Conservation (phyloP, 2,888 invertebrate genomes). For the Pseudanteris insignis region DNA sequence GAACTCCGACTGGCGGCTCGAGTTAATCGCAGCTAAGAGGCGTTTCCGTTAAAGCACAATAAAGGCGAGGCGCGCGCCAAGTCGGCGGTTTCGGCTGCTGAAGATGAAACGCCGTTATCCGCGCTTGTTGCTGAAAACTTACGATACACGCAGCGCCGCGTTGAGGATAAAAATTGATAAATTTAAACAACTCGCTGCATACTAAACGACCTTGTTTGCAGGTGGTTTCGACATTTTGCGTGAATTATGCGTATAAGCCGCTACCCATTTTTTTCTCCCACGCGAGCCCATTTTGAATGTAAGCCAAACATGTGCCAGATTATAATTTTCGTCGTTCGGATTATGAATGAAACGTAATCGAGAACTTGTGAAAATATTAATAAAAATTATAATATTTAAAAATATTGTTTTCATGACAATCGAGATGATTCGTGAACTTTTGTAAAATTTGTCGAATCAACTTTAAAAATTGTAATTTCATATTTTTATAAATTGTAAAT, state of each 20-base stretch:
- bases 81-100: slow-evolving; percentile 33
- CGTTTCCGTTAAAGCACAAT: slow-evolving; percentile 41
- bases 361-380: too few relatives aligned
- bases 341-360: too few relatives aligned
- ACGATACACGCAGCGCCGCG: slow-evolving; percentile 5
- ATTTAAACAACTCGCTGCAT: slow-evolving; percentile 27
- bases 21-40: slow-evolving; percentile 44
- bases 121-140: slow-evolving; percentile 36
- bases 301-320: too few relatives aligned
- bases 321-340: too few relatives aligned
- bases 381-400: too few relatives aligned
- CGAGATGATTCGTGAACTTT: too few relatives aligned
- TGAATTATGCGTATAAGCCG: slow-evolving; percentile 14
- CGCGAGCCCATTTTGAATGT: too few relatives aligned
- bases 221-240: slow-evolving; percentile 30
- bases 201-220: slow-evolving; percentile 30
- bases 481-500: too few relatives aligned
- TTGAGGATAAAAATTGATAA: slow-evolving; percentile 29
- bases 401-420: too few relatives aligned
- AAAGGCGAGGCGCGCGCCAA: slow-evolving; percentile 29
- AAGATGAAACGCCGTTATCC: slow-evolving; percentile 40
- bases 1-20: slow-evolving; percentile 24
- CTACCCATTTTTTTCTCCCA: too few relatives aligned
- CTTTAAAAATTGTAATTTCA: too few relatives aligned
- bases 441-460: too few relatives aligned